These are phyloP conservation scores for Amblyjoppa proteus DNA, from an alignment of 2,888 invertebrate species.

Conservation along the genomic window DNA sequence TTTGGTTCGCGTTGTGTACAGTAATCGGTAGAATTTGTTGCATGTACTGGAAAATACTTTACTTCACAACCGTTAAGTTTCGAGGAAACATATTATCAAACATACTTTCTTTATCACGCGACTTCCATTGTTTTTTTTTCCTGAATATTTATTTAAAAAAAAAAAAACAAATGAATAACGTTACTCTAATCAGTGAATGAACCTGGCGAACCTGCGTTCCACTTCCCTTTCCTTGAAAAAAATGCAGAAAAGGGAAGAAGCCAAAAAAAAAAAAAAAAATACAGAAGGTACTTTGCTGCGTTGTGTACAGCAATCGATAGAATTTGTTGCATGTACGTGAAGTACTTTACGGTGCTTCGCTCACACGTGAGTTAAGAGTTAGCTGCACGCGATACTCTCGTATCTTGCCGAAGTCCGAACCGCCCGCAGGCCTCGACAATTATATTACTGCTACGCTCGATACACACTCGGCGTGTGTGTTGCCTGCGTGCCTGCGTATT, in stretches of 20 bases:
- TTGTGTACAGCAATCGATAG: conserved; percentile 49
- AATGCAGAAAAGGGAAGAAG: not conserved
- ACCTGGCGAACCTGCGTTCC: not conserved
- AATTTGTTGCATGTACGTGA: conserved; percentile 51
- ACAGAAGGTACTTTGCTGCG: not conserved
- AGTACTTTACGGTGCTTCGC: conserved; percentile 41
- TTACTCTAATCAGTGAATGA: not conserved
- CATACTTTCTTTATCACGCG: not conserved
- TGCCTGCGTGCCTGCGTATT: not conserved
- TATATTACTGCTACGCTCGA: conserved; percentile 39
- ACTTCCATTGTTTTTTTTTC: not conserved
- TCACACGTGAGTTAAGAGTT: conserved; percentile 35
- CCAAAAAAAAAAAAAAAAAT: not conserved
- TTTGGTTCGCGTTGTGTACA: conserved; percentile 8
- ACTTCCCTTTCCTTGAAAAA: not conserved
- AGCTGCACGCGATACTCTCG: conserved; percentile 58
- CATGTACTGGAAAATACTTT: not conserved
- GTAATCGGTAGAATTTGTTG: conserved; percentile 58
- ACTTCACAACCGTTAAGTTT: not conserved
- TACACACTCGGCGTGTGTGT: not conserved
- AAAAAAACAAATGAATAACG: not conserved
- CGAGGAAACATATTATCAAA: not conserved
- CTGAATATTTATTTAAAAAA: not conserved
- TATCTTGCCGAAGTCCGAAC: conserved; percentile 34
- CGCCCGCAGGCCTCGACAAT: conserved; percentile 35